Evolutionary conservation across 2,888 invertebrate genomes (phyloP).

Genomic region (Fragum whitleyi): DNA sequence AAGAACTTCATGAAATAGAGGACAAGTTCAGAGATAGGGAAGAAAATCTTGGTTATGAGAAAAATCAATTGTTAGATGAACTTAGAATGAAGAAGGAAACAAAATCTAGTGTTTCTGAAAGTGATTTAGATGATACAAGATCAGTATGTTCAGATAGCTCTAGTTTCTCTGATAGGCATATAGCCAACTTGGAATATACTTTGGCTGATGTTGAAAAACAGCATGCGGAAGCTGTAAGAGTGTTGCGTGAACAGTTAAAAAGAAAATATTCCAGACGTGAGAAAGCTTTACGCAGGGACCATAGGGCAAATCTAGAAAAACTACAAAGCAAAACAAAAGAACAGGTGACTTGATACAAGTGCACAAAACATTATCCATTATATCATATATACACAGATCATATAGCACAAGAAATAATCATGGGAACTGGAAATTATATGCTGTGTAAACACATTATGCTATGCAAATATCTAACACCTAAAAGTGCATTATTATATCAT

Average conservation of each 20-base stretch:
- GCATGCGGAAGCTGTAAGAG: slow-evolving; percentile 74
- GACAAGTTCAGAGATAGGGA: slow-evolving; percentile 76
- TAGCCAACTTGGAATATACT: slow-evolving; percentile 63
- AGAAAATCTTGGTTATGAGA: slow-evolving; percentile 74
- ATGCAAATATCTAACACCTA: slow-evolving; percentile 14
- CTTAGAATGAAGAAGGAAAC: slow-evolving; percentile 53
- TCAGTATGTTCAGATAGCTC: slow-evolving; percentile 54
- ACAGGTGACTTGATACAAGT: slow-evolving; percentile 49
- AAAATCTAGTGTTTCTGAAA: slow-evolving; percentile 27
- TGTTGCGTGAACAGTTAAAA: slow-evolving; percentile 72
- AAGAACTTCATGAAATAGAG: slow-evolving; percentile 78
- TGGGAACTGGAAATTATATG: slow-evolving; percentile 15
- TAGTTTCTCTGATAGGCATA: slow-evolving; percentile 42
- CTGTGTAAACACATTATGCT: slow-evolving; percentile 14
- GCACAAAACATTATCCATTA: slow-evolving; percentile 11
- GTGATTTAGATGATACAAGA: slow-evolving; percentile 48
- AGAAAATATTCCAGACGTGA: slow-evolving; percentile 65
- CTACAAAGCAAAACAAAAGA: slow-evolving; percentile 36
- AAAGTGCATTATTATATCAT: slow-evolving; percentile 14
- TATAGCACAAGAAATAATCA: slow-evolving; percentile 5
- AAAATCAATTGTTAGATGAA: slow-evolving; percentile 71
- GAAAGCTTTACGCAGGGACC: slow-evolving; percentile 59
- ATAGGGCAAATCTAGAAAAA: slow-evolving; percentile 50
- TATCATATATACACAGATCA: slow-evolving; percentile 18
- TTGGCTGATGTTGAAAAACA: slow-evolving; percentile 69